These are phyloP conservation scores for Lysandra bellargus DNA, from an alignment of 2,888 invertebrate genomes.

Conservation along the genomic window DNA sequence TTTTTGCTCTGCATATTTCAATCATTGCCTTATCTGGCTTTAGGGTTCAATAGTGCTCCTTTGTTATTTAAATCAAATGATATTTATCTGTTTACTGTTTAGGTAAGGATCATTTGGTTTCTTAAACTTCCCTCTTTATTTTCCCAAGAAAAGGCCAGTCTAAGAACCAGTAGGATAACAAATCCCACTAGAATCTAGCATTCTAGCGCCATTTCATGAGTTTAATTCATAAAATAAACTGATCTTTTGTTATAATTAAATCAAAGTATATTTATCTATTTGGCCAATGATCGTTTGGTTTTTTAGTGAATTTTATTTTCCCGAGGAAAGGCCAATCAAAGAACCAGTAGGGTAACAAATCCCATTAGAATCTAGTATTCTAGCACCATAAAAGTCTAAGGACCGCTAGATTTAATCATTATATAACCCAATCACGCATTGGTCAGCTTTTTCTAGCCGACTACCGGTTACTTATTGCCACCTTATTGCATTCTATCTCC, in stretches of 20 bases:
- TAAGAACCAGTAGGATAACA: neutral
- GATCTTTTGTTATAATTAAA: neutral
- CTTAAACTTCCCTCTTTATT: neutral
- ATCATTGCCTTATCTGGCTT: neutral
- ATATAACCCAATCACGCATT: neutral
- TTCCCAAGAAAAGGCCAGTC: neutral
- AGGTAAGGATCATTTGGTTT: neutral
- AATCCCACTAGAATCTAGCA: neutral
- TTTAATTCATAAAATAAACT: neutral
- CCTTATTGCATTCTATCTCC: conserved; percentile 22
- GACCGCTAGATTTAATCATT: neutral
- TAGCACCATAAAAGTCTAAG: neutral
- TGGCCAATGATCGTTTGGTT: neutral
- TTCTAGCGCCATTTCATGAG: neutral
- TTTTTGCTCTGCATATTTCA: neutral
- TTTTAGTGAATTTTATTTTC: neutral
- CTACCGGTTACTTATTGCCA: neutral
- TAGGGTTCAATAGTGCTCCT: neutral
- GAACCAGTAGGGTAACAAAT: neutral
- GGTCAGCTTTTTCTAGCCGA: conserved; percentile 8
- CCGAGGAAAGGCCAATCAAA: neutral
- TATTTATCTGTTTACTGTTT: neutral
- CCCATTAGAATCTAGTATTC: neutral
- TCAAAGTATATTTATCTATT: neutral
- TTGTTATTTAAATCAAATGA: neutral